These are phyloP conservation scores for Molossus alvarezi DNA, from an alignment of 2,797 vertebrate genomes.

Conservation along the genomic window DNA sequence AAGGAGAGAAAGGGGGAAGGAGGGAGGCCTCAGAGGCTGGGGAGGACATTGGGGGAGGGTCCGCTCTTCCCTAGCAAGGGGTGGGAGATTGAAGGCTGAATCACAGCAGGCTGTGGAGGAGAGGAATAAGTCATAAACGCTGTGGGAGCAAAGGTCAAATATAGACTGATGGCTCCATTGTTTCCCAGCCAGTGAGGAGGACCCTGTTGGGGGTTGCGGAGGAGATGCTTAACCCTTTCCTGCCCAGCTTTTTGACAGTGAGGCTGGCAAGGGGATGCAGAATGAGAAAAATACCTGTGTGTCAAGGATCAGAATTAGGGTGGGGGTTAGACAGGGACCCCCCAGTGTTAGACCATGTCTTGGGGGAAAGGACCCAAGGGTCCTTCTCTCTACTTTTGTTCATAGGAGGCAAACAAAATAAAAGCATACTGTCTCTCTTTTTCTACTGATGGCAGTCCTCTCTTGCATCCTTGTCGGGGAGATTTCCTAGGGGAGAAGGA, in stretches of 20 bases:
- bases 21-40: constrained; percentile 15
- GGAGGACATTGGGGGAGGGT: constrained; percentile 44
- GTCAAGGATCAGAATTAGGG: not conserved
- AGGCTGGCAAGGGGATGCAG: constrained; percentile 18
- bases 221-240: constrained; percentile 89
- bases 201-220: constrained; percentile 85
- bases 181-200: constrained; percentile 89
- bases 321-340: not conserved
- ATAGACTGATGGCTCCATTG: constrained; percentile 91
- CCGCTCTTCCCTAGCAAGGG: constrained; percentile 80
- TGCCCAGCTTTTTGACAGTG: constrained; percentile 65
- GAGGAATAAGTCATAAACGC: constrained; percentile 92
- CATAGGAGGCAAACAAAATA: constrained; percentile 5
- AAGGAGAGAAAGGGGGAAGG: constrained; percentile 9
- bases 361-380: not conserved
- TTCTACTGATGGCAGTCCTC: not conserved
- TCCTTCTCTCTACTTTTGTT: not conserved
- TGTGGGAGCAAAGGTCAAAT: constrained; percentile 91
- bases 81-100: constrained; percentile 89
- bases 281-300: constrained; percentile 40
- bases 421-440: not conserved
- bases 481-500: constrained; percentile 49
- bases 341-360: not conserved
- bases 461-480: not conserved
- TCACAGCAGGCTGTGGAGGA: constrained; percentile 88